Percentiles rank a stretch among this genome's conserved stretches.
Conservation (phyloP, 2,888 invertebrate genomes). For the Arctia plantaginis region DNA sequence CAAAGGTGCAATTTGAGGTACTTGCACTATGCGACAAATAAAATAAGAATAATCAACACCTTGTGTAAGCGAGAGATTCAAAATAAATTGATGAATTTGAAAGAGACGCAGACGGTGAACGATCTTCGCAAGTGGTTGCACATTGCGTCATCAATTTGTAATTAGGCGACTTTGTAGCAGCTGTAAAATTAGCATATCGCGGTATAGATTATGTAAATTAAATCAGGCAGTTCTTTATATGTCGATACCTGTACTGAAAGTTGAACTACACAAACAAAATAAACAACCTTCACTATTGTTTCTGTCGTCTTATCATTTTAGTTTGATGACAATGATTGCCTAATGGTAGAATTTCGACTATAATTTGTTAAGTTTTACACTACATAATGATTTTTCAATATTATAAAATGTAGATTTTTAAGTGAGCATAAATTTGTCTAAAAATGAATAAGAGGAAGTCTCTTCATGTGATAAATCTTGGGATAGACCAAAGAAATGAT, state of each 20-base stretch:
- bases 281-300: background rate
- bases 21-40: slow-evolving; percentile 25
- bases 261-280: background rate
- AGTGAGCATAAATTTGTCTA: too few relatives aligned
- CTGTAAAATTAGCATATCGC: slow-evolving; percentile 45
- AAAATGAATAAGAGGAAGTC: too few relatives aligned
- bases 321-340: background rate
- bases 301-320: background rate
- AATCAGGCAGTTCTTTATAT: slow-evolving; percentile 16
- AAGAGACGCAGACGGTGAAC: slow-evolving; percentile 14
- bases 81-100: slow-evolving; percentile 6
- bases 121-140: slow-evolving; percentile 4
- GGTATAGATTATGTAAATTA: slow-evolving; percentile 43
- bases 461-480: too few relatives aligned
- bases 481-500: too few relatives aligned
- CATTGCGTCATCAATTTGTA: slow-evolving; percentile 20
- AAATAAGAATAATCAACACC: slow-evolving; percentile 11
- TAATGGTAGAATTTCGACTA: background rate
- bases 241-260: background rate
- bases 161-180: slow-evolving; percentile 28
- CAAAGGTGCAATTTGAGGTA: slow-evolving; percentile 40
- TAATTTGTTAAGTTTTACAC: too few relatives aligned
- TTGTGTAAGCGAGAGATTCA: slow-evolving; percentile 12
- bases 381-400: too few relatives aligned
- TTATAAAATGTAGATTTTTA: too few relatives aligned